Percentiles rank a stretch among this genome's conserved stretches.
Evolutionary conservation across 2,888 invertebrate species (phyloP).

Genomic region (Brachyopa scutellaris): DNA sequence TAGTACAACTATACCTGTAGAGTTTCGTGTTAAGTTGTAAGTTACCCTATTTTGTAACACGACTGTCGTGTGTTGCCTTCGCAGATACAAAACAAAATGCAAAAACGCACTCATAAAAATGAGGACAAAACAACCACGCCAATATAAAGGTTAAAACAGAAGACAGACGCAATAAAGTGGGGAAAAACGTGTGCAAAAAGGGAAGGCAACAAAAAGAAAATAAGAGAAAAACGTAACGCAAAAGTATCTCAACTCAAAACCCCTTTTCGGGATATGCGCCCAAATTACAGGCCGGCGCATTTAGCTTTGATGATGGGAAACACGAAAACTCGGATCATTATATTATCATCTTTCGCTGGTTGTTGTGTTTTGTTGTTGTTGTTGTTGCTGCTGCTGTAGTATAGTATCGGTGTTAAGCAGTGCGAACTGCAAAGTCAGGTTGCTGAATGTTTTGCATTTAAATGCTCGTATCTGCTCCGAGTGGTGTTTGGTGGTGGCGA

Average conservation of each 20-base stretch:
- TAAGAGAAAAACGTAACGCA: background rate
- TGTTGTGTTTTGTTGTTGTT: slow-evolving; percentile 65
- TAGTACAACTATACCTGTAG: slow-evolving; percentile 47
- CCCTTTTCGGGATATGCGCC: slow-evolving; percentile 79
- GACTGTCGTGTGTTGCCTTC: background rate
- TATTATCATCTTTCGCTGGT: slow-evolving; percentile 69
- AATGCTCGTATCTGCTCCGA: slow-evolving; percentile 33
- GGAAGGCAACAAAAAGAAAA: slow-evolving; percentile 17
- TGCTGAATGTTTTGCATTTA: slow-evolving; percentile 68
- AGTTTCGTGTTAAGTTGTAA: slow-evolving; percentile 43
- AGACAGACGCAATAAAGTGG: slow-evolving; percentile 69
- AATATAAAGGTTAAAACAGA: slow-evolving; percentile 66
- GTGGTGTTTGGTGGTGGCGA: background rate
- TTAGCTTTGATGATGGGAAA: slow-evolving; percentile 82
- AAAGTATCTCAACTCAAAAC: slow-evolving; percentile 68
- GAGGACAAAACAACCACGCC: slow-evolving; percentile 28
- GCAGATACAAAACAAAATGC: slow-evolving; percentile 16
- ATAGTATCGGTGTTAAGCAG: slow-evolving; percentile 46
- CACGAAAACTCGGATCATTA: slow-evolving; percentile 79
- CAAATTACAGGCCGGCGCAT: slow-evolving; percentile 82
- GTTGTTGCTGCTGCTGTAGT: slow-evolving; percentile 38
- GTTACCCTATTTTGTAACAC: slow-evolving; percentile 8
- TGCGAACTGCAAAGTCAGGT: slow-evolving; percentile 60
- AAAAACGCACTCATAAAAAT: slow-evolving; percentile 38
- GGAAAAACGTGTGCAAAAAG: slow-evolving; percentile 56